Conservation (phyloP, 2,113 vertebrate species). For the zebrafish (Danio rerio) region GRCz12tu NC_133179.1:20287001-20287500, state of each 20-base stretch:
- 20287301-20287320: background rate
- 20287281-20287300: background rate
- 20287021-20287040: background rate
- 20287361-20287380: slow-evolving; percentile 1
- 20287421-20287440: slow-evolving; percentile 36
- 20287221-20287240: slow-evolving; percentile 30
- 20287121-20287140: no score
- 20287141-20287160: no score
- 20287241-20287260: slow-evolving; percentile 12
- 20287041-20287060: background rate
- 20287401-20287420: slow-evolving; percentile 53
- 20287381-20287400: background rate
- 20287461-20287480: slow-evolving; percentile 89
- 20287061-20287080: background rate
- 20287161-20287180: background rate
- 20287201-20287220: background rate
- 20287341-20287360: background rate
- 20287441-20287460: slow-evolving; percentile 88
- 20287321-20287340: background rate
- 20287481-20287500: slow-evolving; percentile 69
- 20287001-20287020: background rate
- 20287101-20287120: background rate
- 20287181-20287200: background rate
- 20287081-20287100: background rate
- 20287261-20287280: background rate